Evolutionary conservation across 2,888 invertebrate genomes (phyloP), one percentile per base, ranked within the genome.

Genomic region (Rhaphigaster nebulosa): DNA sequence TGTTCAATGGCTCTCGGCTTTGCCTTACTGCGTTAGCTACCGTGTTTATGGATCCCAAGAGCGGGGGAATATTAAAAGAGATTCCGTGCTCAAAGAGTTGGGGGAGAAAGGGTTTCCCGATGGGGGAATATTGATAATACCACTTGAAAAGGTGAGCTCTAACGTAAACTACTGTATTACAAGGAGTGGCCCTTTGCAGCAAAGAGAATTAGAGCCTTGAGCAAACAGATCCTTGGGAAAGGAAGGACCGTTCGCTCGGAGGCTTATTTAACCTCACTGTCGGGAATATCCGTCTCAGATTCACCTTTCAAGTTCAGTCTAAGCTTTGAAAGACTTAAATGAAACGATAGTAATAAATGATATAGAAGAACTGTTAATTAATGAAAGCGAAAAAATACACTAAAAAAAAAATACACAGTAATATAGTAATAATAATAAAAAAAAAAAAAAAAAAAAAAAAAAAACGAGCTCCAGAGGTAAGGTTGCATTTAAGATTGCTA

Each of bases 141-240:
- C 70, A 76, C 70, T 76, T 20, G 34, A 76, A 76, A 76, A 76
- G 70, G 70, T 20, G 70, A 76, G 70, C 70, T 76, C 70, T n/a
- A 26, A 38, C 70, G 70, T 76, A 76, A 34, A 76, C 38, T 76
- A 38, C 26, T 76, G 70, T 76, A 76, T 76, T 34, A 76, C 70
- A 34, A 29, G 34, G 70, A 38, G 6, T 76, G 70, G 34, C 8
- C 20, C 70, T 76, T 38, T 76, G 23, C 1, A 20, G 70, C 70
- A 38, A 76, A 76, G 70, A 76, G 20, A 76, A 76, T 76, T 76
- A 76, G 38, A 8, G 6, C 6, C 20, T 38, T 38, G 2, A 6
- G 34, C 70, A 76, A 76, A 76, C 70, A 76, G 70, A 76, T 76
- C 34, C 10, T 38, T 15, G 18, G 70, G 70, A 18, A 15, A 13